Evolutionary conservation across 23 tunicate species (phyloP), one percentile per base, ranked within the genome.

Genomic region (Botrylloides violaceus): DNA sequence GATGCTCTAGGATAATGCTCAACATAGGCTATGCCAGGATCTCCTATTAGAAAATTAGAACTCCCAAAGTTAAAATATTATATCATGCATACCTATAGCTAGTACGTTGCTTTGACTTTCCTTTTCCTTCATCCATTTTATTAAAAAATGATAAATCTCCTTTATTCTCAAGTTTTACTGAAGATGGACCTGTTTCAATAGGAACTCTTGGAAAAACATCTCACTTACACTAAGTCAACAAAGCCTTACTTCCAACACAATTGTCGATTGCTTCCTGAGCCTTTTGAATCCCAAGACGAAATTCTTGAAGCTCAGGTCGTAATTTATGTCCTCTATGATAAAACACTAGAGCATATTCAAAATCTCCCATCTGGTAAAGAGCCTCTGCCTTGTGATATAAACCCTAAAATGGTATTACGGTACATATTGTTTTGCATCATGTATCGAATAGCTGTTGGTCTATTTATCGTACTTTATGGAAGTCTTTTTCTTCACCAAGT

Each of bases 251-350:
- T 83, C 97, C 97, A 66, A 90, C 97, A 75, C 97, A 90, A 59
- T 90, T 83, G 43, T 83, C 80, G 29, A 93, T 85, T 29, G 98
- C 98, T 66, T 93, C 98, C 39, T 93, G 98, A 3, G 98, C 88
- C 73, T 93, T 93, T 55, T 93, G 98, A 30, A 93, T 93, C 59
- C 98, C 98, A 32, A 93, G 84, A 25, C 98, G 77, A 66, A 93
- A 93, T 49, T 93, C 94, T 60, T 93, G 85, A 19, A 93, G 79
- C 75, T 93, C 98, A 19, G 98, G 98, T 34, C 98, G 64, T 1
- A 93, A 72, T 34, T 81, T 93, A 61, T 93, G 94, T 1, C 98
- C 98, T 53, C 98, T 71, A 65, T 93, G 98, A 70, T 85, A 93
- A 81, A 85, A 85, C 2, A 93, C 98, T 2, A 93, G 75, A 1